These are phyloP conservation scores for Psix sp. DNA, from an alignment of 1,140 invertebrate genomes.

Conservation along the genomic window DNA sequence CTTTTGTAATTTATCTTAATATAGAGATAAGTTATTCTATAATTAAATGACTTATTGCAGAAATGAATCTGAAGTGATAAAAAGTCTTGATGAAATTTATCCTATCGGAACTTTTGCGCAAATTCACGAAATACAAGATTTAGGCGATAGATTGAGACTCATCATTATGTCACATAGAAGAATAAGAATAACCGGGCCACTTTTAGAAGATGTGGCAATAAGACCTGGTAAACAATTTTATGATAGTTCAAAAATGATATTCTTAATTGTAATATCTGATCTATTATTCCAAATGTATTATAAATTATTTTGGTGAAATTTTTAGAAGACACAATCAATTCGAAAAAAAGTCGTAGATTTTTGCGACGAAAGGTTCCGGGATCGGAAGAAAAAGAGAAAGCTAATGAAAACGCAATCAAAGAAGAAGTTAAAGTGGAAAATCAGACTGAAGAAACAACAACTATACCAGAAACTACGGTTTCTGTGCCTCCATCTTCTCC, in stretches of 20 bases:
- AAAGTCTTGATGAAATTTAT: constrained; percentile 92
- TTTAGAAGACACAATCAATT: constrained; percentile 66
- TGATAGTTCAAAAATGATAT: too few species aligned
- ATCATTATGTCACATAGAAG: constrained; percentile 96
- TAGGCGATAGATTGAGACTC: constrained; percentile 92
- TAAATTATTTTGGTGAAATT: neutral
- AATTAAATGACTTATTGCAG: too few species aligned
- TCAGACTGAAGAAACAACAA: constrained; percentile 12
- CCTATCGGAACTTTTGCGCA: constrained; percentile 97
- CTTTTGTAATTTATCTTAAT: too few species aligned
- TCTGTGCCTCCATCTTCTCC: constrained; percentile 2
- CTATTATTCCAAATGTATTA: too few species aligned
- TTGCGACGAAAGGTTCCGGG: constrained; percentile 56
- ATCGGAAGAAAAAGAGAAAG: constrained; percentile 49
- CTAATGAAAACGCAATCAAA: constrained; percentile 38
- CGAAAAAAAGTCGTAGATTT: constrained; percentile 66
- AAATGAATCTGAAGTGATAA: constrained; percentile 92
- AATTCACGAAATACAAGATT: constrained; percentile 97
- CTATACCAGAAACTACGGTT: neutral
- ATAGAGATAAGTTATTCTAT: too few species aligned
- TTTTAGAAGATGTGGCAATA: constrained; percentile 82
- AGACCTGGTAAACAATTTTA: constrained; percentile 70
- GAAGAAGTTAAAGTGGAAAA: constrained; percentile 44
- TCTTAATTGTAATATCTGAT: too few species aligned
- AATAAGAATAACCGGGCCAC: constrained; percentile 87